Conservation (phyloP, 2,888 invertebrate species). For the Trissoscelio sp. region DNA sequence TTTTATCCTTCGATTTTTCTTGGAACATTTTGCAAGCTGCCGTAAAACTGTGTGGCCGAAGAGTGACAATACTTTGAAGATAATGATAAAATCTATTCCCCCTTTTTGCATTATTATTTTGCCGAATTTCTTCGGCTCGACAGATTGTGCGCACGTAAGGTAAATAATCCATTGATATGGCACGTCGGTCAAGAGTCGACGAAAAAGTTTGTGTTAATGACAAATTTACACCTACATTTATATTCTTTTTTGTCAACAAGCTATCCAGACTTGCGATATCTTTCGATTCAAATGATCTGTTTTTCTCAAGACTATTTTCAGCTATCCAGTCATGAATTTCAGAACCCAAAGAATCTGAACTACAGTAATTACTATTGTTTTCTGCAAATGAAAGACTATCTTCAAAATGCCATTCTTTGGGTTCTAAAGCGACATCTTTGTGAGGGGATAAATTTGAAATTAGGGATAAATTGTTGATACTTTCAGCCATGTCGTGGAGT, state of each 20-base stretch:
- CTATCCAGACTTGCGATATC: slow-evolving; percentile 42
- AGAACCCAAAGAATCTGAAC: slow-evolving; percentile 71
- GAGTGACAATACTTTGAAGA: slow-evolving; percentile 85
- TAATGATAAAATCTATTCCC: slow-evolving; percentile 92
- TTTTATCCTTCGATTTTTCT: slow-evolving; percentile 69
- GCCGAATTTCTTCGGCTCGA: slow-evolving; percentile 87
- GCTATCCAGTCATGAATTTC: slow-evolving; percentile 80
- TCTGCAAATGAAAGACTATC: slow-evolving; percentile 83
- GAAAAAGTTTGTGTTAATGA: slow-evolving; percentile 84
- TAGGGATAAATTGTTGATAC: slow-evolving; percentile 76
- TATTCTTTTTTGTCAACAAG: slow-evolving; percentile 71
- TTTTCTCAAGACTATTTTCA: slow-evolving; percentile 37
- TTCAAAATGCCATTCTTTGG: slow-evolving; percentile 75
- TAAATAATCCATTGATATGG: slow-evolving; percentile 88
- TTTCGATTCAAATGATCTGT: slow-evolving; percentile 47
- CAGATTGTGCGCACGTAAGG: slow-evolving; percentile 88
- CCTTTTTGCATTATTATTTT: slow-evolving; percentile 86
- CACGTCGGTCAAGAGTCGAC: slow-evolving; percentile 84
- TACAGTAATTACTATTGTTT: slow-evolving; percentile 76
- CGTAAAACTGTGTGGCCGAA: slow-evolving; percentile 74
- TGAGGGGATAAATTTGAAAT: slow-evolving; percentile 74
- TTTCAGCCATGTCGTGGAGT: slow-evolving; percentile 72
- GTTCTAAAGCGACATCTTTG: slow-evolving; percentile 78
- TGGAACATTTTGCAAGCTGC: slow-evolving; percentile 79
- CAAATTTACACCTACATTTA: slow-evolving; percentile 73